Evolutionary conservation across 2,113 vertebrate species (phyloP).

Genomic region (Puntigrus tetrazona): DNA sequence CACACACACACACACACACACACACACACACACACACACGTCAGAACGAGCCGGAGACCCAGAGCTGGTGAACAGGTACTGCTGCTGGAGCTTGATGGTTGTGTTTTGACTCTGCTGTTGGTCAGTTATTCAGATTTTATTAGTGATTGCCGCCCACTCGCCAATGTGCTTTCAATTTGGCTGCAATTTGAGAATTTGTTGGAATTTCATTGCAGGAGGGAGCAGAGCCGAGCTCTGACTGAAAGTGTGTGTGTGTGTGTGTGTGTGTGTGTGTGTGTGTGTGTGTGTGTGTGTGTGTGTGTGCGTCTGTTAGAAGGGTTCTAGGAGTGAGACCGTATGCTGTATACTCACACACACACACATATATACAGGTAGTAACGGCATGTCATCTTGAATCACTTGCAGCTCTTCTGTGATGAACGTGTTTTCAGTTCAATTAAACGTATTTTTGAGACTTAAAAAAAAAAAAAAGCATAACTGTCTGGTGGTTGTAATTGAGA

Average conservation of each 20-base stretch:
- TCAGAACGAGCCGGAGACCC: neutral
- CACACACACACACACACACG: constrained; percentile 36
- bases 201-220: constrained; percentile 71
- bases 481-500: neutral
- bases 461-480: neutral
- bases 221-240: constrained; percentile 59
- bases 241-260: constrained; percentile 26
- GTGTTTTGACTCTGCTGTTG: constrained; percentile 71
- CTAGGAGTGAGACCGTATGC: neutral
- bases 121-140: constrained; percentile 78
- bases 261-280: neutral
- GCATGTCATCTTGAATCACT: neutral
- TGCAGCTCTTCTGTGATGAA: neutral
- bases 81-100: neutral
- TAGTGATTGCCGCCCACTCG: constrained; percentile 73
- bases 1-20: constrained; percentile 53
- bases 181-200: constrained; percentile 84
- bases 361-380: neutral
- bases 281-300: neutral
- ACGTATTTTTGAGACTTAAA: neutral
- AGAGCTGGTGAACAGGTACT: neutral
- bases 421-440: neutral
- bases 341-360: too few relatives aligned
- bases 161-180: constrained; percentile 85
- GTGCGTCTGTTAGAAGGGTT: neutral